A percentile compares a stretch with the other conserved stretches of the same genome.
These are phyloP conservation scores for Caenorhabditis tropicalis DNA, from an alignment of 1,140 invertebrate species.

Conservation along the genomic window DNA sequence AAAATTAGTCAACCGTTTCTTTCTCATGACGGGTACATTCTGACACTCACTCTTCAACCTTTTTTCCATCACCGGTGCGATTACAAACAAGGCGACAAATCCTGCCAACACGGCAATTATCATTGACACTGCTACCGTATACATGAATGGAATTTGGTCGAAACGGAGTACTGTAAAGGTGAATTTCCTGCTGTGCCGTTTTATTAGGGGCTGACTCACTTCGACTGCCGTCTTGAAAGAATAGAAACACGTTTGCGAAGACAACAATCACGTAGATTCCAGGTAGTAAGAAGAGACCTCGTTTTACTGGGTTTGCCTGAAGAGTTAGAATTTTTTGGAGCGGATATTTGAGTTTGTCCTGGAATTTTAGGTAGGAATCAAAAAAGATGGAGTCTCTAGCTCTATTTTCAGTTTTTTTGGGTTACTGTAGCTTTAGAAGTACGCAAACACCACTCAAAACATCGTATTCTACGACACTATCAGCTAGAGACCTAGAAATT, in stretches of 20 bases:
- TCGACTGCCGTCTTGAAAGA: slow-evolving; percentile 9
- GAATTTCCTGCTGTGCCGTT: neutral
- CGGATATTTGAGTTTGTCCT: too few relatives aligned
- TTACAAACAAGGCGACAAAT: neutral
- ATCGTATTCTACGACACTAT: too few relatives aligned
- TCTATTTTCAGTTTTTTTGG: too few relatives aligned
- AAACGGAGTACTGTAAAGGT: neutral
- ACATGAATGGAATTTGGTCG: slow-evolving; percentile 4
- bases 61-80: neutral
- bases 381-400: too few relatives aligned
- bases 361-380: too few relatives aligned
- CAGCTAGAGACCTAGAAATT: too few relatives aligned
- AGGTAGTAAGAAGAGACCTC: slow-evolving; percentile 84
- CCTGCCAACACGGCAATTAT: neutral
- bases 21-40: too few relatives aligned
- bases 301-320: slow-evolving; percentile 80
- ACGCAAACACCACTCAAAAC: too few relatives aligned
- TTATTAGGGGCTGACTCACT: neutral
- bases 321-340: too few relatives aligned
- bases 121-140: neutral
- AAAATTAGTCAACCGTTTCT: neutral
- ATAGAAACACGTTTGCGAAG: slow-evolving; percentile 83
- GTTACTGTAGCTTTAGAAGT: too few relatives aligned
- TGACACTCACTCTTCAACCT: slow-evolving; percentile 25
- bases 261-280: slow-evolving; percentile 92